Percentiles rank a stretch among this genome's conserved stretches.
These are phyloP conservation scores for Vidua chalybeata DNA, from an alignment of 2,113 vertebrate species.

Conservation along the genomic window DNA sequence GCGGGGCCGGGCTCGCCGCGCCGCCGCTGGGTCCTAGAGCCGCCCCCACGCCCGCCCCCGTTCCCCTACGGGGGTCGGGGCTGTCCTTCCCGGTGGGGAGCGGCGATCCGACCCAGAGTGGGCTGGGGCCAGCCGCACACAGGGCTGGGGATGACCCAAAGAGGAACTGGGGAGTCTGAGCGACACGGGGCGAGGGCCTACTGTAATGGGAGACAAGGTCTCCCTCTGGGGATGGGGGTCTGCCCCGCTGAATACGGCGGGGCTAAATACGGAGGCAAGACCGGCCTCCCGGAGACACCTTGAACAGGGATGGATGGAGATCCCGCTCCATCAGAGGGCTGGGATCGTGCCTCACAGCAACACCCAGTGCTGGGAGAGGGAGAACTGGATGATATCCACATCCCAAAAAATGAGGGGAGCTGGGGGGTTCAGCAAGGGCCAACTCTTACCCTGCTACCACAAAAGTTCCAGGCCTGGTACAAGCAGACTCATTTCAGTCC, in stretches of 20 bases:
- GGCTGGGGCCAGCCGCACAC: neutral
- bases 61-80: neutral
- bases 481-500: neutral
- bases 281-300: neutral
- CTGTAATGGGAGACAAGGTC: neutral
- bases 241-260: no score
- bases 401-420: fast-evolving
- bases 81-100: neutral
- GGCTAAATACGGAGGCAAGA: neutral
- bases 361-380: neutral
- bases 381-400: neutral
- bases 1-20: neutral
- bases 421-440: fast-evolving
- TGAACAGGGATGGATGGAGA: no score
- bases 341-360: neutral
- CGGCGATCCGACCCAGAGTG: neutral
- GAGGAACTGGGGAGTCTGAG: neutral
- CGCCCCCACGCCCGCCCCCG: neutral
- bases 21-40: slow-evolving; percentile 46
- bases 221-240: neutral
- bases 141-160: fast-evolving
- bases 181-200: neutral
- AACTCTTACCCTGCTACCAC: fast-evolving
- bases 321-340: neutral
- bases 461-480: neutral